Evolutionary conservation across 2,888 invertebrate genomes (phyloP).

Genomic region (Caenorhabditis becei): DNA sequence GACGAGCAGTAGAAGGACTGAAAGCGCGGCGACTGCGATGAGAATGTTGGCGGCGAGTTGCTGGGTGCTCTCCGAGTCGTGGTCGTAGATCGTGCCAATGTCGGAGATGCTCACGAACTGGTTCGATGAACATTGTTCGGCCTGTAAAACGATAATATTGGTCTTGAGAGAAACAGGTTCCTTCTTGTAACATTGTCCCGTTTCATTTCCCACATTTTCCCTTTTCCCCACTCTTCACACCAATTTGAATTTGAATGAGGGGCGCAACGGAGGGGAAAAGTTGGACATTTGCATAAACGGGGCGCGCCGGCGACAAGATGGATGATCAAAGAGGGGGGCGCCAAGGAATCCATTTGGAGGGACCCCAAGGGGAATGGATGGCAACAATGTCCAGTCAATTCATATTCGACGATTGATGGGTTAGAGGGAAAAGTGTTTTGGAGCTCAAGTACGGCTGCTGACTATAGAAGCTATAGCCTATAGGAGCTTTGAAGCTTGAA

Average conservation of each 20-base stretch:
- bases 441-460: background rate
- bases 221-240: slow-evolving; percentile 40
- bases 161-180: background rate
- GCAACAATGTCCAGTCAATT: slow-evolving; percentile 52
- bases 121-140: slow-evolving; percentile 57
- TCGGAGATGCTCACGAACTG: slow-evolving; percentile 59
- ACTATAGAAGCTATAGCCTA: too few species aligned
- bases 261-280: slow-evolving; percentile 43
- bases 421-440: background rate
- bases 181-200: background rate
- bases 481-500: too few species aligned
- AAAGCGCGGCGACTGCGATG: slow-evolving; percentile 55
- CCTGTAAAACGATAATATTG: slow-evolving; percentile 35
- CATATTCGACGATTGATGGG: slow-evolving; percentile 59
- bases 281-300: slow-evolving; percentile 53
- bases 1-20: slow-evolving; percentile 48
- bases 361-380: slow-evolving; percentile 30
- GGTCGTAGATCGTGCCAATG: slow-evolving; percentile 50
- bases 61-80: slow-evolving; percentile 44
- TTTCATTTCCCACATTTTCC: slow-evolving; percentile 21
- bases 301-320: slow-evolving; percentile 57
- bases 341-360: slow-evolving; percentile 35
- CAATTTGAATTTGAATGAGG: slow-evolving; percentile 59
- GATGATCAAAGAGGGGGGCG: slow-evolving; percentile 52
- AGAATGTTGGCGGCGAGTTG: slow-evolving; percentile 46